Conservation (phyloP, 2,113 vertebrate species). For the Condylura cristata region DNA sequence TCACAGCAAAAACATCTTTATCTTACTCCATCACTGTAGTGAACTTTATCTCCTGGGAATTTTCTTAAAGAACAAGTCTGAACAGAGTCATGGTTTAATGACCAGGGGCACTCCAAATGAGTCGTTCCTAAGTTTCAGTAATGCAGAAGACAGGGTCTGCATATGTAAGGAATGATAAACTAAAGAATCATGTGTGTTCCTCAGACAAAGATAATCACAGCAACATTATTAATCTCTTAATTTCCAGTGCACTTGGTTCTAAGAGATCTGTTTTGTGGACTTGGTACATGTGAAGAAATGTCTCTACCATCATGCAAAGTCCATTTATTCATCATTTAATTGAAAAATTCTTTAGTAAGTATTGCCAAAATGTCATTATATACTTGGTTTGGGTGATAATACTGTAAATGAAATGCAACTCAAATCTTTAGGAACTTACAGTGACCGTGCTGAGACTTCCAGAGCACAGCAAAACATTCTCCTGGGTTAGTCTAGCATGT, state of each 20-base stretch:
- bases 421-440: neutral
- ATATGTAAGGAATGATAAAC: neutral
- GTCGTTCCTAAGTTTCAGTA: slow-evolving; percentile 44
- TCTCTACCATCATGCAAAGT: neutral
- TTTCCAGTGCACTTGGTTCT: neutral
- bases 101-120: slow-evolving; percentile 16
- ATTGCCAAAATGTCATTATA: neutral
- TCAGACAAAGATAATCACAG: slow-evolving; percentile 49
- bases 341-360: neutral
- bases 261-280: slow-evolving; percentile 35
- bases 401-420: neutral
- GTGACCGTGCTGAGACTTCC: neutral
- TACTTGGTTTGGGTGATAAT: neutral
- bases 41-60: slow-evolving; percentile 75
- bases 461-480: neutral
- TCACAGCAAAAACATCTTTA: slow-evolving; percentile 65
- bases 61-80: slow-evolving; percentile 71
- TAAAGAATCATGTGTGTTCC: slow-evolving; percentile 8
- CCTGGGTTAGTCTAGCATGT: neutral
- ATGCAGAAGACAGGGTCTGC: slow-evolving; percentile 26
- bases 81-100: slow-evolving; percentile 66
- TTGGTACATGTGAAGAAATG: slow-evolving; percentile 31
- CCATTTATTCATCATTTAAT: slow-evolving; percentile 36
- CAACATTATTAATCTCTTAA: neutral
- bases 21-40: slow-evolving; percentile 70